Evolutionary conservation across 2,113 vertebrate species (phyloP), one percentile per base, ranked within the genome.

Genomic region (Rynchops niger): DNA sequence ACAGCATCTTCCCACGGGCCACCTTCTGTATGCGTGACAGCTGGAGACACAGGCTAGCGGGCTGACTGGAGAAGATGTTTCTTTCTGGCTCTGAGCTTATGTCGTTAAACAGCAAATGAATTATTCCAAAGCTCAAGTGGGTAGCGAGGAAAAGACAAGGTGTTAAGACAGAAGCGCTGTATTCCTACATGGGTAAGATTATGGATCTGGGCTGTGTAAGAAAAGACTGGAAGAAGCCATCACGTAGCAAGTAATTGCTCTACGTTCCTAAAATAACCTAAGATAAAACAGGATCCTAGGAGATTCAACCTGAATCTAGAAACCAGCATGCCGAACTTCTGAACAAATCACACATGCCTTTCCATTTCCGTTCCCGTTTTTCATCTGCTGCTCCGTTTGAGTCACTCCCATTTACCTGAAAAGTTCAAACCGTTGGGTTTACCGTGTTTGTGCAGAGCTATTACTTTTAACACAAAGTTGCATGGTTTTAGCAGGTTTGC

Each of bases 351-450:
- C 22, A 52, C 1, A 0, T 16, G 30, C 30, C 27, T 87, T 92
- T 79, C 50, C 4, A 6, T 73, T 86, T 84, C 45, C 47, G 17
- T 91, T 42, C n/a, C 56, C 26, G 3, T 18, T 50, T 77, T 80
- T 52, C 26, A 55, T 78, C 58, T 69, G 25, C 69, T 53, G 11
- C 21, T 84, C 16, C 9, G 3, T 43, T 50, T 58, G 59, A 82
- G 25, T 22, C 17, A 5, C 63, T 66, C 25, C 23, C 42, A 58
- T 76, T 66, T 66, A 81, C 49, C 42, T 34, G 42, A 36, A 43
- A 62, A 11, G 55, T 62, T 71, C 32, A 15, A 21, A 25, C 58
- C 0, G 0, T n/a, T 4, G 0, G 4, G 15, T 86, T 45, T 78
- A 12, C 21, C n/a, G 3, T 2, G 13, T 86, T 82, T 73, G 16